Evolutionary conservation across 1,140 invertebrate genomes (phyloP).

Genomic region (Schlechtendalia chinensis): DNA sequence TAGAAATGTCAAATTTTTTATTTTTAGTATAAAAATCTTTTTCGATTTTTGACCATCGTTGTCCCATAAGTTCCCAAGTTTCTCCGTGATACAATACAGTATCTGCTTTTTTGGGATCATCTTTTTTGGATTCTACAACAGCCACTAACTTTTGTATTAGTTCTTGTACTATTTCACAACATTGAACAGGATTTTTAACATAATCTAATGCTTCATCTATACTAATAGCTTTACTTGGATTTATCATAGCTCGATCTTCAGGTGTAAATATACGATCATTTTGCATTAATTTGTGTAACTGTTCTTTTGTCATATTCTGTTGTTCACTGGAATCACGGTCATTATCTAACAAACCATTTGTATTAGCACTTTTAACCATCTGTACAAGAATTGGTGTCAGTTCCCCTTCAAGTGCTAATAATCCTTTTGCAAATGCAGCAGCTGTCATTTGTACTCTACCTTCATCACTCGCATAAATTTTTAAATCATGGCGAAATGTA

Average conservation of each 20-base stretch:
- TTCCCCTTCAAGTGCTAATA: constrained; percentile 96
- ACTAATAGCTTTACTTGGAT: constrained; percentile 83
- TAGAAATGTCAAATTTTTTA: constrained; percentile 94
- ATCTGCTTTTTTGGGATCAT: constrained; percentile 86
- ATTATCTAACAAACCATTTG: constrained; percentile 95
- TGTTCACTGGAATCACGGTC: constrained; percentile 96
- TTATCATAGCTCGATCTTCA: constrained; percentile 82
- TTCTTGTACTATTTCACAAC: constrained; percentile 85
- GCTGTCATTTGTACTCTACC: constrained; percentile 99
- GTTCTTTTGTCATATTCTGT: constrained; percentile 93
- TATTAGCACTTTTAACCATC: constrained; percentile 99
- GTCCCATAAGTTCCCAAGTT: constrained; percentile 97
- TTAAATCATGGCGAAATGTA: constrained; percentile 97
- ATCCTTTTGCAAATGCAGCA: constrained; percentile 96
- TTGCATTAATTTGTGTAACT: constrained; percentile 90
- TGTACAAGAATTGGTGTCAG: constrained; percentile 98
- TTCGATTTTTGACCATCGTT: constrained; percentile 97
- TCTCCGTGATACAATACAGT: constrained; percentile 95
- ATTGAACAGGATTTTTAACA: constrained; percentile 93
- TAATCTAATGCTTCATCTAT: constrained; percentile 88
- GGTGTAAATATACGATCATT: constrained; percentile 83
- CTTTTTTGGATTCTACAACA: constrained; percentile 80
- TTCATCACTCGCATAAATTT: constrained; percentile 99
- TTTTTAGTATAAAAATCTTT: constrained; percentile 96
- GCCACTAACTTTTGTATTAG: constrained; percentile 83